A percentile compares a stretch with the other conserved stretches of the same genome.
These are phyloP conservation scores for Thumatha senex DNA, from an alignment of 2,888 invertebrate species.

Conservation along the genomic window DNA sequence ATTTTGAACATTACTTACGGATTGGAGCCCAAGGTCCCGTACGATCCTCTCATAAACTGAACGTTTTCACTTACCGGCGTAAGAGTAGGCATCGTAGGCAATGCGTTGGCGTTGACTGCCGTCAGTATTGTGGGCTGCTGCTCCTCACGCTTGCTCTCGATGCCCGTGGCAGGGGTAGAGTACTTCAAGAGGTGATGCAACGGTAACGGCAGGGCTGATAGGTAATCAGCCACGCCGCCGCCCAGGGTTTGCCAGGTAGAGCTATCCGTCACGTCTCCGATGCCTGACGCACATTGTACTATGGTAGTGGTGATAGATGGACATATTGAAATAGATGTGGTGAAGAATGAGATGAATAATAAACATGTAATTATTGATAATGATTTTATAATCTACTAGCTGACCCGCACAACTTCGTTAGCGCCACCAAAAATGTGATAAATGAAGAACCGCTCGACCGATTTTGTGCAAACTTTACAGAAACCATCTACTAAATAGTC, in stretches of 20 bases:
- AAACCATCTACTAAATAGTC: too few relatives aligned
- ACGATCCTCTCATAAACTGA: too few relatives aligned
- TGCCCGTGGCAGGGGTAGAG: slow-evolving; percentile 87
- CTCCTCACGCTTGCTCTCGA: slow-evolving; percentile 89
- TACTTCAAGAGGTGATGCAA: slow-evolving; percentile 93
- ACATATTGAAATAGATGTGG: slow-evolving; percentile 9
- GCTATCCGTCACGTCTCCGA: slow-evolving; percentile 73
- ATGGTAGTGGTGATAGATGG: slow-evolving; percentile 8
- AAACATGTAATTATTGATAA: not conserved
- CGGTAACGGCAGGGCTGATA: slow-evolving; percentile 91
- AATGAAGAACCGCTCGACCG: too few relatives aligned
- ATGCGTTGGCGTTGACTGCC: slow-evolving; percentile 62
- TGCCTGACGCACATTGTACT: slow-evolving; percentile 55
- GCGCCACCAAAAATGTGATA: too few relatives aligned
- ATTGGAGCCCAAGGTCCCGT: too few relatives aligned
- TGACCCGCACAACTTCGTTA: too few relatives aligned
- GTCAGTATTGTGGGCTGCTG: slow-evolving; percentile 78
- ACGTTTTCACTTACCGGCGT: slow-evolving; percentile 41
- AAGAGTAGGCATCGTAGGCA: slow-evolving; percentile 55
- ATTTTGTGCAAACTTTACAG: too few relatives aligned
- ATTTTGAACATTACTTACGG: too few relatives aligned
- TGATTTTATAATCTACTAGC: not conserved
- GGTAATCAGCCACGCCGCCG: slow-evolving; percentile 92
- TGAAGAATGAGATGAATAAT: not conserved
- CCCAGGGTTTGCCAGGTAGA: slow-evolving; percentile 89